These are phyloP conservation scores for Scolopax bukidnonensis DNA, from an alignment of 2,797 vertebrate genomes.

Conservation along the genomic window DNA sequence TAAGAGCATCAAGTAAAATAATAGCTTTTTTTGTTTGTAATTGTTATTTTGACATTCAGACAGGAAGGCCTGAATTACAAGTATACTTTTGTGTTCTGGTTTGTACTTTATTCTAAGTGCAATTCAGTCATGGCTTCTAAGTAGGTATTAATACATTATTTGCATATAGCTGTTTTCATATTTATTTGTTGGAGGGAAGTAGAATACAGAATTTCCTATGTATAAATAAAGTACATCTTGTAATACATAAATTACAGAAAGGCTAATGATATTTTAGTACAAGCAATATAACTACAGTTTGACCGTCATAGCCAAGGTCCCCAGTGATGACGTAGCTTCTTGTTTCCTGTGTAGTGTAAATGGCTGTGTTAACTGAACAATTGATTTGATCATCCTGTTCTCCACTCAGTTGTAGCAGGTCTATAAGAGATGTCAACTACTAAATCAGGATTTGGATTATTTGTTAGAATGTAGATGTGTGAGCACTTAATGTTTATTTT, in stretches of 20 bases:
- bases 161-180: background rate
- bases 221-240: background rate
- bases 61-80: background rate
- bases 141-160: background rate
- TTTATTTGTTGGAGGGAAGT: background rate
- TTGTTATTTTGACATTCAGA: background rate
- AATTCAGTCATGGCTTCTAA: background rate
- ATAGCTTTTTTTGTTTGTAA: background rate
- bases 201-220: background rate
- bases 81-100: background rate
- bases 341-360: rapidly evolving
- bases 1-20: background rate
- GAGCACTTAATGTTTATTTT: background rate
- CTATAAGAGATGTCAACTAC: background rate
- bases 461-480: background rate
- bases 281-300: background rate
- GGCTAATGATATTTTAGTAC: background rate
- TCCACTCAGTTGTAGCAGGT: background rate
- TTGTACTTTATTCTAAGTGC: background rate
- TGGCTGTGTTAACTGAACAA: background rate
- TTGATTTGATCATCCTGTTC: background rate
- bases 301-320: background rate
- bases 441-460: background rate
- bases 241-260: background rate
- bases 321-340: background rate